These are phyloP conservation scores for Dicrurus megarhynchus DNA, from an alignment of 2,113 vertebrate genomes.

Conservation along the genomic window DNA sequence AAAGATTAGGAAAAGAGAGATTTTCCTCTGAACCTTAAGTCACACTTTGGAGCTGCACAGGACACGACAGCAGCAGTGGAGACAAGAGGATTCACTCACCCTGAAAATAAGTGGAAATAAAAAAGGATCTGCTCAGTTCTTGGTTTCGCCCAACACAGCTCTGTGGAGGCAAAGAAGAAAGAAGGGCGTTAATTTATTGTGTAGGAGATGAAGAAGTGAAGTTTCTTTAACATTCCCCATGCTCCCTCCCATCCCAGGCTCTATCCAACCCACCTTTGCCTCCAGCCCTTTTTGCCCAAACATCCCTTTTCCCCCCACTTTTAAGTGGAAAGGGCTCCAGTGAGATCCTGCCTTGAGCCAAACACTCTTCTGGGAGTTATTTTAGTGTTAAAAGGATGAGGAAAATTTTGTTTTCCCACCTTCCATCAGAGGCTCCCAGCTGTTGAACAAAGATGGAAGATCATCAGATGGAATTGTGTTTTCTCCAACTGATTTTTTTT, in stretches of 20 bases:
- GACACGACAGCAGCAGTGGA: background rate
- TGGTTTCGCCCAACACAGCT: background rate
- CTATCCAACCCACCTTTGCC: background rate
- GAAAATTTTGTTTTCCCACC: background rate
- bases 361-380: background rate
- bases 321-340: background rate
- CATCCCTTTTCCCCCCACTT: background rate
- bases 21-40: slow-evolving; percentile 26
- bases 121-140: background rate
- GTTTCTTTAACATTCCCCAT: too few relatives aligned
- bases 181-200: background rate
- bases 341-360: background rate
- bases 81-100: slow-evolving; percentile 64
- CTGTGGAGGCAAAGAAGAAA: background rate
- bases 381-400: background rate
- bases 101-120: slow-evolving; percentile 25
- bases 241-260: background rate
- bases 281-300: background rate
- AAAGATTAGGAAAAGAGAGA: slow-evolving; percentile 58
- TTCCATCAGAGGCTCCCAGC: background rate
- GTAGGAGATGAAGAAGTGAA: background rate
- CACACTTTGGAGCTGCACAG: background rate
- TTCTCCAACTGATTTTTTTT: background rate
- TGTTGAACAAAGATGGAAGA: background rate
- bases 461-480: background rate